Conservation (phyloP, 1,140 invertebrate genomes). For the Rhopalosiphum padi region DNA sequence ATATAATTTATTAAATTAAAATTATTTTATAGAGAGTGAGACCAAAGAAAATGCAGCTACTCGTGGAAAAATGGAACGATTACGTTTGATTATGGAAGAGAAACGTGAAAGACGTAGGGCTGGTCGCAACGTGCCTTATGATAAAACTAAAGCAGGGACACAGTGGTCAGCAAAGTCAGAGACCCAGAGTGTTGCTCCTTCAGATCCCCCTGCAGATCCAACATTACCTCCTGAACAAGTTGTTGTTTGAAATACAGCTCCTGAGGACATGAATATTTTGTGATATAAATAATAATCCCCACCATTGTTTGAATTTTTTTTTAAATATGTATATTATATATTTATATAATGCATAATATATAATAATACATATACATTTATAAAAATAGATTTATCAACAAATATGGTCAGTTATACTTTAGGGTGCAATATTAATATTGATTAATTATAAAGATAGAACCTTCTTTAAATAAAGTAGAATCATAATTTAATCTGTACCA, state of each 20-base stretch:
- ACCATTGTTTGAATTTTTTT: conserved; percentile 45
- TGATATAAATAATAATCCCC: conserved; percentile 56
- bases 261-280: conserved; percentile 43
- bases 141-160: conserved; percentile 57
- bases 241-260: conserved; percentile 32
- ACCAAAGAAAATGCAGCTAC: conserved; percentile 77
- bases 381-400: conserved; percentile 43
- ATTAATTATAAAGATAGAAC: background rate
- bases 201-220: conserved; percentile 45
- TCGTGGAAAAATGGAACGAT: conserved; percentile 83
- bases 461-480: background rate
- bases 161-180: conserved; percentile 60
- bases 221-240: conserved; percentile 58
- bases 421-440: conserved; percentile 49
- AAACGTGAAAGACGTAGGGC: conserved; percentile 80
- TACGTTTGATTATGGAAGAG: conserved; percentile 87
- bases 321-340: conserved; percentile 21
- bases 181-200: conserved; percentile 56
- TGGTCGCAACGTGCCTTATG: conserved; percentile 70
- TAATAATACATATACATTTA: conserved; percentile 21
- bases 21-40: conserved; percentile 55
- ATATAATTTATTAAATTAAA: background rate
- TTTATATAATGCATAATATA: conserved; percentile 1
- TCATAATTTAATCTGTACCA: background rate
- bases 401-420: conserved; percentile 39